A percentile compares a stretch with the other conserved stretches of the same genome.
phyloP scores from a whole-genome alignment of 37 sponge, comb jelly and placozoan genomes.

The Axinella damicornis region DNA sequence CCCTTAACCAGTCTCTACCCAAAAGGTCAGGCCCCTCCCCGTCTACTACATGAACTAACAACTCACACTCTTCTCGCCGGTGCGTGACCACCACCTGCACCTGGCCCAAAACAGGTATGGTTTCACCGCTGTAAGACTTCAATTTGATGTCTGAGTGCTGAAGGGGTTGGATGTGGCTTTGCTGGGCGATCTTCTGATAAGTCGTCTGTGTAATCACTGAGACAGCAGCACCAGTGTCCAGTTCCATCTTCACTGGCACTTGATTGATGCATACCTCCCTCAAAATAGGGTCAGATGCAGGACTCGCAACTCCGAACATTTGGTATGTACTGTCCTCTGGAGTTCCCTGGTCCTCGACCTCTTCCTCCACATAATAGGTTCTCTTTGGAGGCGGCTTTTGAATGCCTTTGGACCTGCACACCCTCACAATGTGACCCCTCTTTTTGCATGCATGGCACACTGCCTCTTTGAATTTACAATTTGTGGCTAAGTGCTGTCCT shows the following conservation, averaged over 20 bases:
- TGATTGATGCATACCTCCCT: conserved; percentile 19
- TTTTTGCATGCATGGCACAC: conserved; percentile 23
- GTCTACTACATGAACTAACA: conserved; percentile 28
- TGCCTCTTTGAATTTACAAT: conserved; percentile 20
- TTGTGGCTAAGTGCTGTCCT: conserved; percentile 15
- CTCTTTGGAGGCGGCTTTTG: neutral
- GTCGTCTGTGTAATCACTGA: conserved; percentile 10
- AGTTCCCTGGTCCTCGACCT: neutral
- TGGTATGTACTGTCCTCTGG: conserved; percentile 10
- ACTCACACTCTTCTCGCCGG: neutral
- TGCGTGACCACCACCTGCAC: conserved; percentile 14
- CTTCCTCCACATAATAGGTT: neutral
- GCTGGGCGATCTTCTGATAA: neutral
- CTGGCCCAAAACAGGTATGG: conserved; percentile 32
- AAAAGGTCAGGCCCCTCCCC: conserved; percentile 57
- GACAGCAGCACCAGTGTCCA: too few relatives aligned
- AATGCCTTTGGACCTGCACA: conserved; percentile 4
- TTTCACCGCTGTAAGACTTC: conserved; percentile 49
- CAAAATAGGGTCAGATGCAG: neutral
- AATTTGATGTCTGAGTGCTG: conserved; percentile 7
- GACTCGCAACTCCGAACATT: conserved; percentile 9
- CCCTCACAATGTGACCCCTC: conserved; percentile 48
- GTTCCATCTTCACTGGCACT: conserved; percentile 15
- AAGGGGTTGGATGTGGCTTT: neutral
- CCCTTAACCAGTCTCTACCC: conserved; percentile 51